Evolutionary conservation across 23 tunicate species (phyloP), one percentile per base, ranked within the genome.

Genomic region (Styela plicata): DNA sequence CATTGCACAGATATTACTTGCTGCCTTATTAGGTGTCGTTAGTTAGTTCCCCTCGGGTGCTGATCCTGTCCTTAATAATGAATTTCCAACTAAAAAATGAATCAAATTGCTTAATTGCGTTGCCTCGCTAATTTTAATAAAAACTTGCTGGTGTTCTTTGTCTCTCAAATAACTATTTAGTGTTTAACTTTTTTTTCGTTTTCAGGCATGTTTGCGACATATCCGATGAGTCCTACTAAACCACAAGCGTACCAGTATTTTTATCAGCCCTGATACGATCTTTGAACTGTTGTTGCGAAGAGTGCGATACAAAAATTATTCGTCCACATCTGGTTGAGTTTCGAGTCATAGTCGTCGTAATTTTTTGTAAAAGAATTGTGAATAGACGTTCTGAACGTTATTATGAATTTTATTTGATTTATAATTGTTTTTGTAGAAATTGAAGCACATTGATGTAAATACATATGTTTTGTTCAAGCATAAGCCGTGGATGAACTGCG

Each of bases 141-240:
- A n/a, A n/a, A n/a, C n/a, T n/a, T n/a, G n/a, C n/a, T n/a, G n/a
- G n/a, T n/a, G n/a, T n/a, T n/a, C n/a, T n/a, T n/a, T n/a, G n/a
- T n/a, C n/a, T n/a, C n/a, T n/a, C n/a, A n/a, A n/a, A n/a, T n/a
- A n/a, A n/a, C n/a, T n/a, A n/a, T n/a, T n/a, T n/a, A n/a, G n/a
- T n/a, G n/a, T n/a, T 34, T 23, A 73, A 34, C 16, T 30, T 1
- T 30, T 33, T 23, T 26, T 44, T 76, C 44, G 28, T 24, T 33
- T 33, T 20, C 81, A 76, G 81, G 81, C 21, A 76, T 76, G 81
- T 76, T 76, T 1, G 82, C 86, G 28, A 82, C 97, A 10, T 91
- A 91, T 86, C 78, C 97, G 10, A 68, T 91, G 34, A 86, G 90
- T 74, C 97, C 97, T 2, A 86, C 68, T 64, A 86, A 86, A 64